phyloP scores from a whole-genome alignment of 2,888 invertebrate genomes.

The Diplolepis rosae region DNA sequence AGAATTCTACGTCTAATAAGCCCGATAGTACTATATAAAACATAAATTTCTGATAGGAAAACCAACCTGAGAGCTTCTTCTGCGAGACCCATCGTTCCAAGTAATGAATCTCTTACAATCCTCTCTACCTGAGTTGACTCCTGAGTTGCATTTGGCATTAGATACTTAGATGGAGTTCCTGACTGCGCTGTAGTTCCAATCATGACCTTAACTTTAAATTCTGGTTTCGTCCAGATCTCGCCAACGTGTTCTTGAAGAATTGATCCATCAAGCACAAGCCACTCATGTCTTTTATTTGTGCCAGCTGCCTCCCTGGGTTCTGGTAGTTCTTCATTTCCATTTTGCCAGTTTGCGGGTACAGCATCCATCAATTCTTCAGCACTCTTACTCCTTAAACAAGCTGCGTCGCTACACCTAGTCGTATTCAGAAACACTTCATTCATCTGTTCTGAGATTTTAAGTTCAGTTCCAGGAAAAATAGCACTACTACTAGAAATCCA shows the following conservation, averaged over 20 bases:
- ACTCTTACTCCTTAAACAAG: constrained; percentile 73
- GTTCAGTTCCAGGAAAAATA: constrained; percentile 80
- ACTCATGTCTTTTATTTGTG: constrained; percentile 78
- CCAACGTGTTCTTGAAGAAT: constrained; percentile 81
- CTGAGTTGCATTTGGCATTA: constrained; percentile 80
- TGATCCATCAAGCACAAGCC: constrained; percentile 85
- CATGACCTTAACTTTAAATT: constrained; percentile 76
- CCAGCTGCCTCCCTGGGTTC: constrained; percentile 70
- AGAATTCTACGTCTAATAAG: no score
- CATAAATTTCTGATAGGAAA: no score
- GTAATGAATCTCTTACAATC: constrained; percentile 79
- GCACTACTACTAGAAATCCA: constrained; percentile 89
- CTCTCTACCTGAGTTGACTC: constrained; percentile 80
- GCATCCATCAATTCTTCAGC: constrained; percentile 79
- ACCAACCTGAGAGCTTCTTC: constrained; percentile 76
- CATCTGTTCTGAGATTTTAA: constrained; percentile 78
- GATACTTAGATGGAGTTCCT: constrained; percentile 79
- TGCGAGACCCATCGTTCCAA: constrained; percentile 80
- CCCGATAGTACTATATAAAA: no score
- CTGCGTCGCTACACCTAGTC: constrained; percentile 76
- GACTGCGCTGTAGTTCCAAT: constrained; percentile 86
- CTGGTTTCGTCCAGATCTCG: constrained; percentile 78
- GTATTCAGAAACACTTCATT: constrained; percentile 79
- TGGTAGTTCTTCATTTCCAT: constrained; percentile 71
- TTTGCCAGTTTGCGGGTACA: constrained; percentile 84